Evolutionary conservation across 2,113 vertebrate species (phyloP), one percentile per base, ranked within the genome.

Genomic region (Sisor rabdophorus): DNA sequence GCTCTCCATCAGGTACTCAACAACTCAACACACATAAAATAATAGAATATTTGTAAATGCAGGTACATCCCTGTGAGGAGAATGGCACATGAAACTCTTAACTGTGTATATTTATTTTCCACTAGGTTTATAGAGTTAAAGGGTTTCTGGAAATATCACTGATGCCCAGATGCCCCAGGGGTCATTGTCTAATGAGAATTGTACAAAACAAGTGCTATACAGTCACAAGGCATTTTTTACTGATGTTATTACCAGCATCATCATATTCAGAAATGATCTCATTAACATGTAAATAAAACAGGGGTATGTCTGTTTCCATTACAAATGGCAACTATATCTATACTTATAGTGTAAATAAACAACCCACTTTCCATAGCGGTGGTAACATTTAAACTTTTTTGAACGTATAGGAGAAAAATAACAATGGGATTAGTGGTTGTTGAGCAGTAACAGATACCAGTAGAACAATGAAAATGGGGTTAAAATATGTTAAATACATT

Each of bases 1-100:
- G 87, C 80, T 96, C 94, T 73, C 94, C 94, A 68, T 92, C 94
- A 91, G 94, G 96, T 98, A 85, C 28, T 60, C 16, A 52, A 24
- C 44, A n/a, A 54, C 3, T 56, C 48, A 53, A 44, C 53, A 19
- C 67, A 80, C 26, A 77, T 53, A 12, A 50, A 69, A n/a, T 44
- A 65, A 67, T 22, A 20, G 22, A 40, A n/a, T 17, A 32, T 40
- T 10, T 40, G 11, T 6, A 20, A 63, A 63, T 61, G 59, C 59
- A 63, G n/a, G n/a, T n/a, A n/a, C n/a, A n/a, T n/a, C n/a, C n/a
- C n/a, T n/a, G n/a, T n/a, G n/a, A n/a, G n/a, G n/a, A n/a, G n/a
- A n/a, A n/a, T n/a, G n/a, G n/a, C n/a, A n/a, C n/a, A n/a, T n/a
- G n/a, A n/a, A n/a, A n/a, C n/a, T n/a, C n/a, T n/a, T n/a, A n/a